These are phyloP conservation scores for Calliphora vicina DNA, from an alignment of 1,140 invertebrate genomes.

Conservation along the genomic window DNA sequence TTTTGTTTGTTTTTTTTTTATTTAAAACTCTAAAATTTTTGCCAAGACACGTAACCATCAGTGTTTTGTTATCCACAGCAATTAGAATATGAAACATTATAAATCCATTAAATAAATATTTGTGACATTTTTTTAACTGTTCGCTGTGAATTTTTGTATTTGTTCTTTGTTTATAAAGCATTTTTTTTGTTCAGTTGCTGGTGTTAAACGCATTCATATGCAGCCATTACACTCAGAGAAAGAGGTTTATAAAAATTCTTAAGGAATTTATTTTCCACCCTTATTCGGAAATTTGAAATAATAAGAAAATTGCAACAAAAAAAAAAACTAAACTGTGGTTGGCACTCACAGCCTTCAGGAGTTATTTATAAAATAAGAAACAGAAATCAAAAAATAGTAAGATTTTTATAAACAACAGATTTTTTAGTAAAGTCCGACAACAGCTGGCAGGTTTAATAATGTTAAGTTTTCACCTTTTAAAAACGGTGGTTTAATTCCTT, in stretches of 20 bases:
- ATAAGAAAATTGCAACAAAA: no score
- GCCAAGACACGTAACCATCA: slow-evolving; percentile 8
- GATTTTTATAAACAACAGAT: no score
- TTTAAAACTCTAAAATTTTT: slow-evolving; percentile 11
- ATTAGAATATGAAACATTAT: slow-evolving; percentile 14
- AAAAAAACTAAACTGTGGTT: no score
- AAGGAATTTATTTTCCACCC: no score
- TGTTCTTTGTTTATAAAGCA: neutral
- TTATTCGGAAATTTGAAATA: no score
- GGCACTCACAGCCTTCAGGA: no score
- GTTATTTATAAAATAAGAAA: no score
- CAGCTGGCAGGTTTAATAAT: no score
- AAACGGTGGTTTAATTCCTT: no score
- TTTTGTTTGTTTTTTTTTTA: neutral
- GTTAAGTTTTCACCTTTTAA: no score
- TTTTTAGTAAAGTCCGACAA: no score
- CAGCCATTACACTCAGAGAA: neutral
- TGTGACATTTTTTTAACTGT: neutral
- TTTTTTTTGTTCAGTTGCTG: neutral
- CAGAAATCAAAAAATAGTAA: no score
- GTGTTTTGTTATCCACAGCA: slow-evolving; percentile 1
- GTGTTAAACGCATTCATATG: neutral
- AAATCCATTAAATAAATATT: slow-evolving; percentile 17
- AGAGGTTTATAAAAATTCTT: neutral
- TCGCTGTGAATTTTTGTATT: neutral